These are phyloP conservation scores for Cervus canadensis DNA, from an alignment of 2,113 vertebrate species.

Conservation along the genomic window DNA sequence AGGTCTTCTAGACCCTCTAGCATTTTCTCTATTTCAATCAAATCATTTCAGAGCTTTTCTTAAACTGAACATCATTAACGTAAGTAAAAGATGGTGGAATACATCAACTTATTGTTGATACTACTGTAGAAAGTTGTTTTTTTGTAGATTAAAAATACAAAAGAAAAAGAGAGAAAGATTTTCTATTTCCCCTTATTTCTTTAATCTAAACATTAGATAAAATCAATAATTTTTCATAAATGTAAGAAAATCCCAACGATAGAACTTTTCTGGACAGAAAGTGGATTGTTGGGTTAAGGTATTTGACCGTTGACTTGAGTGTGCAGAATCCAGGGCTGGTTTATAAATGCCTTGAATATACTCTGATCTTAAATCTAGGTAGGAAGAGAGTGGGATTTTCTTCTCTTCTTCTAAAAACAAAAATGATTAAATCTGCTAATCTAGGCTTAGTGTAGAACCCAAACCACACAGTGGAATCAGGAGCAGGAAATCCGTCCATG, in stretches of 20 bases:
- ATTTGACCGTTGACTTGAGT: not conserved
- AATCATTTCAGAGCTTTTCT: not conserved
- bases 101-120: not conserved
- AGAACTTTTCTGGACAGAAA: not conserved
- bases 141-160: not conserved
- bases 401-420: slow-evolving; percentile 53
- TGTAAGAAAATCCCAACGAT: not conserved
- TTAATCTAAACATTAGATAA: not conserved
- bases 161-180: not conserved
- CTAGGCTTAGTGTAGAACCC: slow-evolving; percentile 52
- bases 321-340: not conserved
- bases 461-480: slow-evolving; percentile 47
- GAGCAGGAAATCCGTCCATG: slow-evolving; percentile 43
- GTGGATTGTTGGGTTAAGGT: not conserved
- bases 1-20: not conserved
- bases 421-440: slow-evolving; percentile 61
- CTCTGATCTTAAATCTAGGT: slow-evolving; percentile 31
- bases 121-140: not conserved
- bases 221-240: not conserved
- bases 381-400: slow-evolving; percentile 45
- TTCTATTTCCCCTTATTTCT: not conserved
- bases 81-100: not conserved
- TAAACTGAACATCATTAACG: not conserved
- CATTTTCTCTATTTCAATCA: not conserved
- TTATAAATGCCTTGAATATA: slow-evolving; percentile 45